Evolutionary conservation across 2,888 invertebrate genomes (phyloP), one percentile per base, ranked within the genome.

Genomic region (Drosophila mimetica): DNA sequence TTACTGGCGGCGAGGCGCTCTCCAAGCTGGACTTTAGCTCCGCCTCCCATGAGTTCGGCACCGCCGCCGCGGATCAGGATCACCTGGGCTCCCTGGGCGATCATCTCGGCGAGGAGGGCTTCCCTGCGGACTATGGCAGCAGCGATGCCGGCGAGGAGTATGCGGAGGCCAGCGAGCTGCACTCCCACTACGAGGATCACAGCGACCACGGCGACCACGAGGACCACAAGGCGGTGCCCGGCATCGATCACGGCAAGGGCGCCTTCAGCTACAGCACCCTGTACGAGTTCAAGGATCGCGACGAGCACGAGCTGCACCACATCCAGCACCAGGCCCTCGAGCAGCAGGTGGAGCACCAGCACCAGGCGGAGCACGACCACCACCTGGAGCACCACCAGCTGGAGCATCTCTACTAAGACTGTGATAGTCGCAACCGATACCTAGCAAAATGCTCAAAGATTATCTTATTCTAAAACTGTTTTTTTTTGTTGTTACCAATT

Each of bases 181-280:
- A 83, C 25, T 75, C 69, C 1, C 77, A 83, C 44, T 83, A 48
- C 39, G 61, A 71, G 48, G 64, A 44, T 32, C 67, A 71, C 22
- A 75, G 87, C 63, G 89, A 22, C 6, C 22, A 22, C 22, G 3
- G 4, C 6, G 22, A 22, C 6, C 22, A 48, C 39, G 61, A 71
- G 48, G 64, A 44, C 32, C 67, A 71, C 20, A 77, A 89, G 64
- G 89, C 90, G 2, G 89, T 90, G 67, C 84, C 80, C 8, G 90
- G 90, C 65, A 91, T 91, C 52, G 89, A 90, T 71, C 90, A 91
- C 37, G 90, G 90, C 78, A 90, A 91, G 64, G 91, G 91, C 1
- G 90, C 91, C 36, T 90, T 88, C 42, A 91, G 91, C 74, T 91
- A 91, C 58, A 91, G 90, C 76, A 91, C 89, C 6, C 73, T 89